Conservation (phyloP, 1,140 invertebrate species). For the Drosophila kohkoa region DNA sequence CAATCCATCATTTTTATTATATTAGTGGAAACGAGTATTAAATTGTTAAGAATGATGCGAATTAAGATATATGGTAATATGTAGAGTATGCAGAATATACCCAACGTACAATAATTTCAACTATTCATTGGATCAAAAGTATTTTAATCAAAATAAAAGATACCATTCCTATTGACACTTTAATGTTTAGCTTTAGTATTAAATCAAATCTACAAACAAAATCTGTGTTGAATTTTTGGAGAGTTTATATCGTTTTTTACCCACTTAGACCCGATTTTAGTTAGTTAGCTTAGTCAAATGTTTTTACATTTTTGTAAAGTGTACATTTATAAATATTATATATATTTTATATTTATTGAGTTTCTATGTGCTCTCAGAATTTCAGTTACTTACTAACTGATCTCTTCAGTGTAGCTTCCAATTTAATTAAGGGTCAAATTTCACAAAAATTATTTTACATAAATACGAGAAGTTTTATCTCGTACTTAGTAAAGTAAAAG, state of each 20-base stretch:
- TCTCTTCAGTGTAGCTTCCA: background rate
- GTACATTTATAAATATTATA: slow-evolving; percentile 3
- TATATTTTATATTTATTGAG: slow-evolving; percentile 22
- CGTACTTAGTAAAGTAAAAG: background rate
- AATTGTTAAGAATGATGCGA: slow-evolving; percentile 55
- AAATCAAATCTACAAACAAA: slow-evolving; percentile 34
- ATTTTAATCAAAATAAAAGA: slow-evolving; percentile 67
- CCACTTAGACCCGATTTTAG: slow-evolving; percentile 44
- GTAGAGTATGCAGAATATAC: slow-evolving; percentile 13
- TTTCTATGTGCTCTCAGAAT: slow-evolving; percentile 2
- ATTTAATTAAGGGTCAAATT: background rate
- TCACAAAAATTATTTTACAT: background rate
- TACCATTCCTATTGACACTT: slow-evolving; percentile 42
- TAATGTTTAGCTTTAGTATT: slow-evolving; percentile 54
- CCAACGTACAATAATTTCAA: slow-evolving; percentile 73
- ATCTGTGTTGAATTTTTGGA: slow-evolving; percentile 14
- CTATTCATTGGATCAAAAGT: slow-evolving; percentile 69
- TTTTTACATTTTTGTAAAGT: slow-evolving; percentile 44
- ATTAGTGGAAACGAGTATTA: slow-evolving; percentile 46
- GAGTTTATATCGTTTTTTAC: slow-evolving; percentile 24
- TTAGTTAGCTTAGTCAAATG: slow-evolving; percentile 54
- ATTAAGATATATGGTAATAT: slow-evolving; percentile 24
- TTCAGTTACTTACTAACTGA: too few relatives aligned
- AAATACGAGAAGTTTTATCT: background rate
- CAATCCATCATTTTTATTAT: slow-evolving; percentile 41